Percentiles rank a stretch among this genome's conserved stretches.
Conservation (phyloP, 2,888 invertebrate species). For the Andrena minutula region DNA sequence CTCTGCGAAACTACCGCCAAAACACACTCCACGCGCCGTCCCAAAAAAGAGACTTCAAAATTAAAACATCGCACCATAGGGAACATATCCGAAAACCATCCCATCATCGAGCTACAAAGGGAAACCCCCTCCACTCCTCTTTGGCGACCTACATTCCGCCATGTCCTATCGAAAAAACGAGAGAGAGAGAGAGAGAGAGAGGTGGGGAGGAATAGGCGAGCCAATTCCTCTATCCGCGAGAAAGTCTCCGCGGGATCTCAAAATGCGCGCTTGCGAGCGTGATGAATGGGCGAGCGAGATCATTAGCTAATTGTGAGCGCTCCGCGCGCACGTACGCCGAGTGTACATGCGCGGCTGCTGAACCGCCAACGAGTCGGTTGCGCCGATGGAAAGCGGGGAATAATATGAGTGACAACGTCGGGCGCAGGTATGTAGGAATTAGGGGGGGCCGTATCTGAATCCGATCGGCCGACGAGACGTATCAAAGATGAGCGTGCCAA, state of each 20-base stretch:
- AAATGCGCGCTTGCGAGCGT: constrained; percentile 27
- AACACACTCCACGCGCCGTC: background rate
- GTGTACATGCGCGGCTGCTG: background rate
- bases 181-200: background rate
- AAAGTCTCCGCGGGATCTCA: constrained; percentile 27
- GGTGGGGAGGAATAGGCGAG: background rate
- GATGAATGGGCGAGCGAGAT: constrained; percentile 41
- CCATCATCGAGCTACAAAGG: constrained; percentile 15
- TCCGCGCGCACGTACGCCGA: background rate
- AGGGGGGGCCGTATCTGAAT: constrained; percentile 48
- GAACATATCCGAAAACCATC: constrained; percentile 6
- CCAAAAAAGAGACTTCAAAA: constrained; percentile 6
- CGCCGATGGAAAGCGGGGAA: constrained; percentile 3
- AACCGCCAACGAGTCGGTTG: background rate
- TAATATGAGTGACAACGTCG: constrained; percentile 68
- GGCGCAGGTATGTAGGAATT: constrained; percentile 62
- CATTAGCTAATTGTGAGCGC: constrained; percentile 49
- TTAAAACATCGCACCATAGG: constrained; percentile 13
- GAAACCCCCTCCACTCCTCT: background rate
- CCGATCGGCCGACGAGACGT: constrained; percentile 46
- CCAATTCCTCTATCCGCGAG: constrained; percentile 14
- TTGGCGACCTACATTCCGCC: constrained; percentile 23
- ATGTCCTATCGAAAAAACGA: background rate
- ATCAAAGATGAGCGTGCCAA: constrained; percentile 67
- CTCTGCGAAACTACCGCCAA: background rate